phyloP scores from a whole-genome alignment of 2,797 vertebrate species.

The Anguilla megastoma region DNA sequence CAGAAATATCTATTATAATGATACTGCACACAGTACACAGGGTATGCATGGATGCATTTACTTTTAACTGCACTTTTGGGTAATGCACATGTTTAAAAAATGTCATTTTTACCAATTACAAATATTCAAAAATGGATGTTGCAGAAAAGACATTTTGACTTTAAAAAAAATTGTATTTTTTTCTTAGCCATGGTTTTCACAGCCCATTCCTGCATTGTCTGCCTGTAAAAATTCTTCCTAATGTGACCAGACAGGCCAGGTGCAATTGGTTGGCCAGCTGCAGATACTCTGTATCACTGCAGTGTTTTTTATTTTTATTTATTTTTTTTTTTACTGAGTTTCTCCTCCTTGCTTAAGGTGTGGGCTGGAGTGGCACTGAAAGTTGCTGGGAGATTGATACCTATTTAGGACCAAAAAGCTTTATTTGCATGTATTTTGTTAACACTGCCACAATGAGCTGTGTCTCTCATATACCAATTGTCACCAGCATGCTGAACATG shows the following conservation, averaged over 20 bases:
- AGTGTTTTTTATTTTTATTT: not conserved
- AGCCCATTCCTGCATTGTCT: constrained; percentile 43
- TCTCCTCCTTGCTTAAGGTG: not conserved
- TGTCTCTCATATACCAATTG: not conserved
- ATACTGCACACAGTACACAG: not conserved
- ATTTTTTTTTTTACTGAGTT: not conserved
- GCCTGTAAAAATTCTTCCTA: constrained; percentile 47
- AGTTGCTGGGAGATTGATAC: not conserved
- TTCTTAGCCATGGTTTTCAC: constrained; percentile 41
- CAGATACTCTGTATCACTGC: not conserved
- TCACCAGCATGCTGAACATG: not conserved
- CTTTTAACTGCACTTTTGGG: not conserved
- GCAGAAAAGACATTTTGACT: not conserved
- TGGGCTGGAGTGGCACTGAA: not conserved
- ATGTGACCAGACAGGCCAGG: constrained; percentile 43
- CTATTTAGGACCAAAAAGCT: not conserved
- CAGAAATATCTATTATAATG: not conserved
- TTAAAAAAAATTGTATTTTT: not conserved
- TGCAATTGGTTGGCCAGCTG: constrained; percentile 36
- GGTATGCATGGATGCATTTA: not conserved
- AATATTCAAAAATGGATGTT: not conserved
- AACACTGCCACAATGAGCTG: not conserved
- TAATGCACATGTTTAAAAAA: not conserved
- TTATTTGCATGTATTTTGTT: not conserved
- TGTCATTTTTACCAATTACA: not conserved